Conservation (phyloP, 2,797 vertebrate species). For the Sylvia borin region DNA sequence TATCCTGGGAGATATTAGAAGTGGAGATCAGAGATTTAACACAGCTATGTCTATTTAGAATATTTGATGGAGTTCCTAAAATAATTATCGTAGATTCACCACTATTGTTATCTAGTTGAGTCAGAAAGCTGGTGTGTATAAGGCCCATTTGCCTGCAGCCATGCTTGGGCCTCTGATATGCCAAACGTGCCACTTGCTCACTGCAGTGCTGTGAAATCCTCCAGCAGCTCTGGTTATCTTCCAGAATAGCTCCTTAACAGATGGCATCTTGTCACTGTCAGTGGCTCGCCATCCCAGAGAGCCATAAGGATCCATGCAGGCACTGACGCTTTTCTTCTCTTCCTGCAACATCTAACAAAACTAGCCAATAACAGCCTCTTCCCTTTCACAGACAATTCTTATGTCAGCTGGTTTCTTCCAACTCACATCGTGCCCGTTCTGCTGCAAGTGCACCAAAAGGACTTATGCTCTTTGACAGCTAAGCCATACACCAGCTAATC, state of each 20-base stretch:
- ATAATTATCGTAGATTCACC: background rate
- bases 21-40: background rate
- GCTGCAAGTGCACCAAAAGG: conserved; percentile 53
- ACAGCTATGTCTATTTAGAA: background rate
- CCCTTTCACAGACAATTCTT: conserved; percentile 70
- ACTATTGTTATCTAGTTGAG: background rate
- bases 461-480: conserved; percentile 62
- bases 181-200: conserved; percentile 42
- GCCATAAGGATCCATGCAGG: conserved; percentile 58
- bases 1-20: background rate
- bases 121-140: background rate
- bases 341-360: conserved; percentile 66
- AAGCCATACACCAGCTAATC: conserved; percentile 19
- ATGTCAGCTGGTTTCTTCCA: conserved; percentile 73
- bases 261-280: conserved; percentile 73
- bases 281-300: conserved; percentile 59
- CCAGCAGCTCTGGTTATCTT: conserved; percentile 55
- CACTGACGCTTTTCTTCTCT: conserved; percentile 53
- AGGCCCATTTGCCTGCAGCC: background rate
- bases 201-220: conserved; percentile 41
- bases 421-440: background rate
- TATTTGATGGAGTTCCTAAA: background rate
- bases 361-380: conserved; percentile 64
- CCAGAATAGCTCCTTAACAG: conserved; percentile 71
- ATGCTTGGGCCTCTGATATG: background rate